Base-by-base conservation (phyloP, 2,797 vertebrate species). In the Poeciliopsis presidionis region DNA sequence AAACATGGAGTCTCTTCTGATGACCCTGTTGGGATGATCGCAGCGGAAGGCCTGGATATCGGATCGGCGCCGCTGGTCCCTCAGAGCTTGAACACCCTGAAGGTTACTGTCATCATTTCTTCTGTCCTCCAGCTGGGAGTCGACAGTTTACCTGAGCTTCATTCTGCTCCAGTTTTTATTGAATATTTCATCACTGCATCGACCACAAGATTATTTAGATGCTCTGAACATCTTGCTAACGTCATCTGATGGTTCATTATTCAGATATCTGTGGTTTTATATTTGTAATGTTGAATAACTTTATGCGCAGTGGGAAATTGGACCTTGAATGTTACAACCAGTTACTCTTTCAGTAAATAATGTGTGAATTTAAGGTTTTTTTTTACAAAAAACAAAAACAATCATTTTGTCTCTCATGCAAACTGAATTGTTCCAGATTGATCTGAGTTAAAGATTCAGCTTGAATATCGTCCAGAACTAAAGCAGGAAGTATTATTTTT, bases 181-280 rank as follows among this genome's bases (percentile, higher is more conserved):
- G 2, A 70, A 70, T n/a, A n/a, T 70, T 70, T 70, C 39, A 45
- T 14, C 41, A 45, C 41, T 14, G 22, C 39, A n/a, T 69, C 65
- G 2, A 25, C 5, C 22, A 28, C 2, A 75, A 87, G 79, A 85
- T 85, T 78, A 84, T 89, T 88, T 87, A 89, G 90, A 81, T 87
- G 80, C 78, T 78, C 81, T 77, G 85, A 84, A 83, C 55, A 80
- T 76, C 83, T 80, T 84, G 84, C 91, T 89, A 89, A 83, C 7
- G 76, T 20, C 30, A 67, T 20, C 16, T 0, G 5, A 20, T 33
- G 1, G n/a, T 25, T n/a, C 45, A 36, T 41, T 65, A 20, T 69
- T 69, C 11, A 22, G 11, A 43, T 45, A 43, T n/a, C 39, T 45
- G 22, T 36, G 33, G 2, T 20, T 39, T 65, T 16, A 33, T 61